Conservation (phyloP, 2,113 vertebrate species). For the Nibea coibor region DNA sequence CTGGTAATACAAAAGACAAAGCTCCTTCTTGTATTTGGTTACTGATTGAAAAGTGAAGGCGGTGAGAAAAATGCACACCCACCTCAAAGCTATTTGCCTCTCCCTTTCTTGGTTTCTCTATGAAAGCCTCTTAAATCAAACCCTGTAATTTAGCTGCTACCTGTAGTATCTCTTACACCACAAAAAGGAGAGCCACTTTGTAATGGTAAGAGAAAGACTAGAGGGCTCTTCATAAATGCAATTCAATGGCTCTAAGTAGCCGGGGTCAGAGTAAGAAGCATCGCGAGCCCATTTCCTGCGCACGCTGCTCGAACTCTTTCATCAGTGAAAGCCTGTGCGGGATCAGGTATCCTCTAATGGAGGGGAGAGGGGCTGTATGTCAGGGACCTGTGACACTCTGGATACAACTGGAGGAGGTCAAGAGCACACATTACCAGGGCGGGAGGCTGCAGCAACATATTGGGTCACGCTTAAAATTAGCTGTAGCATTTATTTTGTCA, state of each 20-base stretch:
- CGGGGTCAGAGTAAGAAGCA: slow-evolving; percentile 61
- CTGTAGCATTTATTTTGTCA: slow-evolving; percentile 57
- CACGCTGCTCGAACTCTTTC: slow-evolving; percentile 49
- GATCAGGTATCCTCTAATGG: slow-evolving; percentile 84
- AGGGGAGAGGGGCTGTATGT: slow-evolving; percentile 54
- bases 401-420: slow-evolving; percentile 55
- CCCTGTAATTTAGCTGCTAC: slow-evolving; percentile 60
- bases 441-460: slow-evolving; percentile 32
- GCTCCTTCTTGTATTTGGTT: slow-evolving; percentile 16
- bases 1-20: not conserved
- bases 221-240: slow-evolving; percentile 68
- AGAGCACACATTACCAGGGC: slow-evolving; percentile 55
- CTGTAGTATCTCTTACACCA: slow-evolving; percentile 66
- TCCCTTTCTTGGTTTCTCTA: slow-evolving; percentile 32
- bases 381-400: slow-evolving; percentile 66
- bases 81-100: slow-evolving; percentile 24
- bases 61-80: slow-evolving; percentile 8
- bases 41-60: slow-evolving; percentile 16
- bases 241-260: slow-evolving; percentile 69
- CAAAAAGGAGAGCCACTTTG: slow-evolving; percentile 57
- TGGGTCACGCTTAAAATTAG: slow-evolving; percentile 62
- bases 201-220: slow-evolving; percentile 63
- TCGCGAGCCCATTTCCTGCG: slow-evolving; percentile 70
- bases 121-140: slow-evolving; percentile 55
- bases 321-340: slow-evolving; percentile 52